Evolutionary conservation across 1,140 invertebrate genomes (phyloP).

Genomic region (Sarcophaga peregrina): DNA sequence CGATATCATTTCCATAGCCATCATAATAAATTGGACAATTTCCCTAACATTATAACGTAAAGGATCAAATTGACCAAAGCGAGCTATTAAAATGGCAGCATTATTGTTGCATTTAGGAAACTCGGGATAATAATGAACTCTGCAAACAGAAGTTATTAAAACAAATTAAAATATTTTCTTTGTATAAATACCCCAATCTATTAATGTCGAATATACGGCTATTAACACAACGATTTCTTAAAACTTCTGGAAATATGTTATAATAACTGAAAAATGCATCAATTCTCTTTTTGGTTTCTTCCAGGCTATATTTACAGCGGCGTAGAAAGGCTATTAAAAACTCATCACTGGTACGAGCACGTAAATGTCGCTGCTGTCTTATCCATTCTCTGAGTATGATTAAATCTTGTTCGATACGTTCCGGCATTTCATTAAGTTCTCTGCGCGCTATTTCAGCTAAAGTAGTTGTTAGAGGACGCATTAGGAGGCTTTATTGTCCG

Average conservation of each 20-base stretch:
- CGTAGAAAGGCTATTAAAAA: conserved; percentile 73
- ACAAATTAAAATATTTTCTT: background rate
- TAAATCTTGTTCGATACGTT: conserved; percentile 70
- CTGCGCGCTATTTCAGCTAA: conserved; percentile 69
- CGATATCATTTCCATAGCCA: conserved; percentile 67
- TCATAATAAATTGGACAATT: conserved; percentile 64
- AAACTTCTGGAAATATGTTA: conserved; percentile 71
- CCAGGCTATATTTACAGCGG: conserved; percentile 76
- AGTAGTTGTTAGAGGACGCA: conserved; percentile 64
- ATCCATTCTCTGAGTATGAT: conserved; percentile 74
- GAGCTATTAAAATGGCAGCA: conserved; percentile 68
- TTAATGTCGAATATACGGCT: conserved; percentile 67
- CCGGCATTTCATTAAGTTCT: conserved; percentile 73
- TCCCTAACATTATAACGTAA: conserved; percentile 65
- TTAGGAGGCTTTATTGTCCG: conserved; percentile 37
- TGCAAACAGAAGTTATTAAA: conserved; percentile 25
- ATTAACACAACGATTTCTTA: conserved; percentile 61
- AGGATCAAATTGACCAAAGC: conserved; percentile 67
- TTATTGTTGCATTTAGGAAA: conserved; percentile 65
- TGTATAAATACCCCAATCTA: conserved; percentile 66
- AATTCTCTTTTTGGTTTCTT: conserved; percentile 73
- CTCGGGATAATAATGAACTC: conserved; percentile 58
- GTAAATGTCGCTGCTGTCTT: conserved; percentile 73
- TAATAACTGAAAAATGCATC: conserved; percentile 74
- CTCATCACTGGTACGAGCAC: conserved; percentile 69